These are phyloP conservation scores for Trachurus trachurus DNA, from an alignment of 2,797 vertebrate genomes.

Conservation along the genomic window DNA sequence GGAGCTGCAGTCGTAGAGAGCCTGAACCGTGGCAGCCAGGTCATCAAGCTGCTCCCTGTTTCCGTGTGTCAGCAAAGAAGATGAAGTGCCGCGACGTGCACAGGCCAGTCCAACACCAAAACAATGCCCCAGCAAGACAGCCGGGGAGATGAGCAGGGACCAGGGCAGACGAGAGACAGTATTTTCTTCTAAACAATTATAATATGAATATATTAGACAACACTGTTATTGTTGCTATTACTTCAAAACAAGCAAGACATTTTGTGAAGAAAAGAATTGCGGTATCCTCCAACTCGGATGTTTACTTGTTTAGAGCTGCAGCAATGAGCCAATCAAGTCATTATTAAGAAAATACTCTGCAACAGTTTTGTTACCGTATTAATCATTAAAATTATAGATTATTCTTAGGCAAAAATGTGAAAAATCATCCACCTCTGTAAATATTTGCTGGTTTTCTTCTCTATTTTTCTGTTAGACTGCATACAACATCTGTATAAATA, in stretches of 20 bases:
- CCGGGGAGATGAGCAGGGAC: background rate
- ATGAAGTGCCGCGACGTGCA: constrained; percentile 32
- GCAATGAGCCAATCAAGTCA: background rate
- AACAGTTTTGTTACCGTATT: too few species aligned
- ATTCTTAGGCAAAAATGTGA: too few species aligned
- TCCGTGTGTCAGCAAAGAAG: constrained; percentile 68
- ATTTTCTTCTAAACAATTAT: background rate
- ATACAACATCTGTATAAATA: background rate
- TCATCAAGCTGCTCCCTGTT: constrained; percentile 66
- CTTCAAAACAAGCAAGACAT: background rate
- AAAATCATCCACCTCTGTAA: background rate
- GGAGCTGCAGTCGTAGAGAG: constrained; percentile 49
- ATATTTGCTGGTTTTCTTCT: background rate
- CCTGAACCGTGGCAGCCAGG: constrained; percentile 49
- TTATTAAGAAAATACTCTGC: background rate
- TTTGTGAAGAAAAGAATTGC: background rate
- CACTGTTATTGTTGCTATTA: background rate
- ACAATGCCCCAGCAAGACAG: constrained; percentile 20
- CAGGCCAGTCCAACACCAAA: constrained; percentile 20
- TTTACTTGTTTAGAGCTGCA: background rate
- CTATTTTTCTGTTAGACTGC: background rate
- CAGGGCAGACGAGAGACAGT: background rate
- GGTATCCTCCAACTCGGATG: background rate
- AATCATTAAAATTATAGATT: too few species aligned
- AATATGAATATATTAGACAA: background rate